Conservation (phyloP, 1,140 invertebrate species). For the Drosophila tani region DNA sequence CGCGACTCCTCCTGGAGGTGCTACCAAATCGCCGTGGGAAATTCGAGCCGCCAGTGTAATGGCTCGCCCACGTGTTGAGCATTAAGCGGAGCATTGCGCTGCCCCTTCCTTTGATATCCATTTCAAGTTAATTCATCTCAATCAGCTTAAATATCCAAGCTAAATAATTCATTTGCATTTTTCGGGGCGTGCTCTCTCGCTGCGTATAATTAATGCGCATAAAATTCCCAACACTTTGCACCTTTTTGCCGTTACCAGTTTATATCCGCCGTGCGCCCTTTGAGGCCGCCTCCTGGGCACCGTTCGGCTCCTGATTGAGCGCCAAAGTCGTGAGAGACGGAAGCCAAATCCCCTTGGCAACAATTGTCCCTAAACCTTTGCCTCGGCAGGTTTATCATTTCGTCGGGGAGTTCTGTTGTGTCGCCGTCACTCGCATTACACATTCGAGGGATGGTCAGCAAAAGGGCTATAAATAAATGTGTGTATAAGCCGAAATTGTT, state of each 20-base stretch:
- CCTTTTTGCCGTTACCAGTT: slow-evolving; percentile 52
- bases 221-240: slow-evolving; percentile 63
- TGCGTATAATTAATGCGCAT: slow-evolving; percentile 77
- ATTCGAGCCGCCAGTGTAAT: slow-evolving; percentile 7
- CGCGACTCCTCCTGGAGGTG: slow-evolving; percentile 10
- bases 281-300: slow-evolving; percentile 12
- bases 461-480: slow-evolving; percentile 44
- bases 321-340: not conserved
- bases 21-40: slow-evolving; percentile 44
- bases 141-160: slow-evolving; percentile 77
- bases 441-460: slow-evolving; percentile 13
- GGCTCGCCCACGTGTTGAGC: slow-evolving; percentile 59
- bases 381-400: slow-evolving; percentile 54
- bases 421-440: slow-evolving; percentile 28
- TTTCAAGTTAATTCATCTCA: slow-evolving; percentile 77
- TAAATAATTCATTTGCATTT: slow-evolving; percentile 75
- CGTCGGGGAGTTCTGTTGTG: slow-evolving; percentile 33
- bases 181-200: slow-evolving; percentile 23
- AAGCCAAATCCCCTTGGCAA: slow-evolving; percentile 31
- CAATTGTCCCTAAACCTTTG: slow-evolving; percentile 46
- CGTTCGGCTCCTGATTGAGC: slow-evolving; percentile 64
- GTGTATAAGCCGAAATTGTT: slow-evolving; percentile 16
- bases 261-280: slow-evolving; percentile 26
- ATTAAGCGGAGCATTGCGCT: slow-evolving; percentile 27
- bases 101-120: slow-evolving; percentile 50